These are phyloP conservation scores for Neelides sp. DNA, from an alignment of 1,140 invertebrate genomes.

Conservation along the genomic window DNA sequence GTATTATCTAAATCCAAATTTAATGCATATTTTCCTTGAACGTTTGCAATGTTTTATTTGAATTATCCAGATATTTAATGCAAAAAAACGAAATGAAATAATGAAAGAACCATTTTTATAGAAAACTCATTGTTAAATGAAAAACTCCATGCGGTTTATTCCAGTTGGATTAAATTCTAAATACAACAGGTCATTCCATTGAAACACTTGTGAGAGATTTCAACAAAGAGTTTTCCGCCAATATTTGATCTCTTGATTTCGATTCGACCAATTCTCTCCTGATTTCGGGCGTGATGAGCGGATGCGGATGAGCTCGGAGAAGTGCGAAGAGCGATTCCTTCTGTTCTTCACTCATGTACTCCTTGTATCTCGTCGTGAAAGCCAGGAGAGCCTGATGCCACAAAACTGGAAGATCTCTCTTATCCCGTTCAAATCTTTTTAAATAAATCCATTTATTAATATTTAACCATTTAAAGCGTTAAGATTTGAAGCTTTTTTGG, in stretches of 20 bases:
- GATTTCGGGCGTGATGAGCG: conserved; percentile 70
- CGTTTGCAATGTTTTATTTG: too few species aligned
- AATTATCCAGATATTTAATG: too few species aligned
- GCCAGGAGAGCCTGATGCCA: conserved; percentile 94
- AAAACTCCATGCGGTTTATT: too few species aligned
- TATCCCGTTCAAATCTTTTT: conserved; percentile 69
- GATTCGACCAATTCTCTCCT: conserved; percentile 69
- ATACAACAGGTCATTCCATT: too few species aligned
- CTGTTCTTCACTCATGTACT: conserved; percentile 85
- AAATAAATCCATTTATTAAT: conserved; percentile 11
- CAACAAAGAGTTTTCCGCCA: conserved; percentile 9
- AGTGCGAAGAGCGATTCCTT: conserved; percentile 70
- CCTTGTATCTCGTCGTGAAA: conserved; percentile 91
- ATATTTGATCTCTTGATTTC: conserved; percentile 54
- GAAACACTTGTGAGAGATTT: too few species aligned
- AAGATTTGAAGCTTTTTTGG: neutral
- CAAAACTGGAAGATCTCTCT: conserved; percentile 73
- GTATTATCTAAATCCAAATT: too few species aligned
- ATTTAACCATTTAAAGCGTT: neutral
- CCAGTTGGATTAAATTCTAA: too few species aligned
- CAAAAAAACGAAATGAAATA: too few species aligned
- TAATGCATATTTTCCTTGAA: too few species aligned
- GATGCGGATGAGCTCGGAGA: conserved; percentile 63
- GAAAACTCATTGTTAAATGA: too few species aligned
- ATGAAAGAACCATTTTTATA: too few species aligned